These are phyloP conservation scores for Hypomecis atomaria DNA, from an alignment of 2,888 invertebrate genomes.

Conservation along the genomic window DNA sequence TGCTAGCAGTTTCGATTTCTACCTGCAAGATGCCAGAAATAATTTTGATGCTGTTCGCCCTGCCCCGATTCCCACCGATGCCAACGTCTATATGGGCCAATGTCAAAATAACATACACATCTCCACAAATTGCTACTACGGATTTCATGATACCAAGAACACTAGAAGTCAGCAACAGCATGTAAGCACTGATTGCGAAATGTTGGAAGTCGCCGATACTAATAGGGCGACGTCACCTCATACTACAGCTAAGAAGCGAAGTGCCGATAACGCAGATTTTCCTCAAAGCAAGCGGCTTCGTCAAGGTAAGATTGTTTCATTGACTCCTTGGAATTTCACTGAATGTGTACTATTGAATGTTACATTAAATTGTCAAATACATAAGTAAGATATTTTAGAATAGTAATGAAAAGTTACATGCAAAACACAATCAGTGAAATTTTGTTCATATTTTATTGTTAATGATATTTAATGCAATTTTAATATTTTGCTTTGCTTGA, in stretches of 20 bases:
- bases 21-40: slow-evolving; percentile 75
- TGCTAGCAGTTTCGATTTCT: slow-evolving; percentile 71
- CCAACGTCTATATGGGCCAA: slow-evolving; percentile 70
- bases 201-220: slow-evolving; percentile 62
- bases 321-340: slow-evolving; percentile 58
- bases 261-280: slow-evolving; percentile 67
- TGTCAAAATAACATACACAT: slow-evolving; percentile 73
- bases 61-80: slow-evolving; percentile 70
- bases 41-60: slow-evolving; percentile 79
- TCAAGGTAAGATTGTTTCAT: slow-evolving; percentile 69
- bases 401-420: not conserved
- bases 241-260: slow-evolving; percentile 68
- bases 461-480: slow-evolving; percentile 49
- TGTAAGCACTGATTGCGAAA: slow-evolving; percentile 72
- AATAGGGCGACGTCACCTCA: slow-evolving; percentile 48
- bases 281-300: slow-evolving; percentile 73
- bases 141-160: slow-evolving; percentile 72
- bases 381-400: not conserved
- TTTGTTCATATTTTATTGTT: not conserved
- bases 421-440: slow-evolving; percentile 48
- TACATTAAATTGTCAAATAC: not conserved
- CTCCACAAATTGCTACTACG: slow-evolving; percentile 82
- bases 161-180: slow-evolving; percentile 51
- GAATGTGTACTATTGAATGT: slow-evolving; percentile 43
- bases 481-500: slow-evolving; percentile 7